Conservation (phyloP, 2,888 invertebrate genomes). For the Mythimna pallens region DNA sequence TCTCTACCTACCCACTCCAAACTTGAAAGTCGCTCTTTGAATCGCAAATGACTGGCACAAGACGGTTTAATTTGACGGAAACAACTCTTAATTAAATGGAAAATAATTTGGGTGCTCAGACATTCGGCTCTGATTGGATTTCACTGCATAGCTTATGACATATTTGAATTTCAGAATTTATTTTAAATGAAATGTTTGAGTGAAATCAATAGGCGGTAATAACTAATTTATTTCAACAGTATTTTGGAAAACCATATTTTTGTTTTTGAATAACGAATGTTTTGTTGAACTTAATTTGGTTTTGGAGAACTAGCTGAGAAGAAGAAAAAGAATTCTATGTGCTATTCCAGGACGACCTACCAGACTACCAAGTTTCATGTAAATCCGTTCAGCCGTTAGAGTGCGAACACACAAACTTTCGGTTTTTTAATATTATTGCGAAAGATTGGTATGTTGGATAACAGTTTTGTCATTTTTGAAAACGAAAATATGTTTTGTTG, state of each 20-base stretch:
- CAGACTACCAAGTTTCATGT: too few species aligned
- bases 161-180: conserved; percentile 61
- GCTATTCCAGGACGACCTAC: too few species aligned
- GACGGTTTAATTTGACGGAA: conserved; percentile 82
- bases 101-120: conserved; percentile 74
- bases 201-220: conserved; percentile 50
- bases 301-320: too few species aligned
- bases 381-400: too few species aligned
- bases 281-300: background rate
- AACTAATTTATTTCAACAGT: conserved; percentile 1
- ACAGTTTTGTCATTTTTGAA: background rate
- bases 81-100: conserved; percentile 82
- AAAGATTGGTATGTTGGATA: background rate
- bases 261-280: background rate
- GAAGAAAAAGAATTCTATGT: too few species aligned
- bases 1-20: conserved; percentile 53
- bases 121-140: conserved; percentile 61
- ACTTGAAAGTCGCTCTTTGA: conserved; percentile 78
- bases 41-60: conserved; percentile 81
- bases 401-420: too few species aligned
- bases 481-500: background rate
- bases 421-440: too few species aligned
- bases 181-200: conserved; percentile 27
- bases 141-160: conserved; percentile 48
- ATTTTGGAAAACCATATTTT: background rate